Conservation (phyloP, 2,113 vertebrate species). For the Hippocampus comes region DNA sequence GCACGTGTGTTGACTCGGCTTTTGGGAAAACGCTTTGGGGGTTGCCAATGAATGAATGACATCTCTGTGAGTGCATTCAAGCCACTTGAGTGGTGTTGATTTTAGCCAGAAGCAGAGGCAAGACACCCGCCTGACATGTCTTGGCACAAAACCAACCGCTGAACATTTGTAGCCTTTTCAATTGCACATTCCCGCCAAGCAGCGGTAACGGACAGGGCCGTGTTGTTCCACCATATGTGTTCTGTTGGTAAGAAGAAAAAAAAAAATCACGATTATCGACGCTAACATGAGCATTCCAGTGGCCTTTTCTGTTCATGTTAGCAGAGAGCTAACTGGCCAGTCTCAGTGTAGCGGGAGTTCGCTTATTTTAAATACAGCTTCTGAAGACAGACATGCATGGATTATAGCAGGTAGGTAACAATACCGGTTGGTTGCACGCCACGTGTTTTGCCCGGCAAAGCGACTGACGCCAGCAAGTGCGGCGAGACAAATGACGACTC, state of each 20-base stretch:
- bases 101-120: neutral
- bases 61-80: neutral
- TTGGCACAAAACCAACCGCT: neutral
- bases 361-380: no score
- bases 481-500: neutral
- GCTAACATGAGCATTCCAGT: no score
- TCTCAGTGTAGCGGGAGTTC: no score
- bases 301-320: no score
- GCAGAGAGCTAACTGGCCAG: no score
- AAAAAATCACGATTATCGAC: no score
- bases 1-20: neutral
- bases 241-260: no score
- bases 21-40: neutral
- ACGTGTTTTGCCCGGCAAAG: neutral
- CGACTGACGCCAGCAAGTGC: neutral
- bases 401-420: neutral
- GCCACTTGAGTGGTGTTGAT: neutral
- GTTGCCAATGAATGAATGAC: slow-evolving; percentile 2
- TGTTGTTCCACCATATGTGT: no score
- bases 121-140: neutral
- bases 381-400: no score
- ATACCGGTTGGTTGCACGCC: neutral
- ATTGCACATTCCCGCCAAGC: neutral
- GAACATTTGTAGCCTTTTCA: neutral
- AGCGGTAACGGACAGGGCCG: no score